Evolutionary conservation across 2,113 vertebrate genomes (phyloP).

Genomic region (Camarhynchus parvulus): DNA sequence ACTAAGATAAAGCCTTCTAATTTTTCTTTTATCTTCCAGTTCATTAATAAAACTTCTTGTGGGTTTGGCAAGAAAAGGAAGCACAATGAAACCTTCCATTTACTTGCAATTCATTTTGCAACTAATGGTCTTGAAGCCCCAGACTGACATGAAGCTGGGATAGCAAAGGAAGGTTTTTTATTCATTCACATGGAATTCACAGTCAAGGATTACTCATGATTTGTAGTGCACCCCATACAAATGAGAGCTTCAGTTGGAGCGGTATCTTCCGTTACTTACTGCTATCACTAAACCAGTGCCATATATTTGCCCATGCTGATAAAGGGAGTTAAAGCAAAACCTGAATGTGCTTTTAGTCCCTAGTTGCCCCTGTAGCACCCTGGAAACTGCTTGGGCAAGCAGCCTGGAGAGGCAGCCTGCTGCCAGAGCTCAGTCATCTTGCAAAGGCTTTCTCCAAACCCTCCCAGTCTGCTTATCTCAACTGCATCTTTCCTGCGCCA

Average conservation of each 20-base stretch:
- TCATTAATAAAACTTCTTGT: not conserved
- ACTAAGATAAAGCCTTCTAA: constrained; percentile 19
- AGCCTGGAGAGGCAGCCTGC: not conserved
- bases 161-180: constrained; percentile 2
- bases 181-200: constrained; percentile 28
- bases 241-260: not conserved
- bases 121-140: not conserved
- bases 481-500: not conserved
- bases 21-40: constrained; percentile 13
- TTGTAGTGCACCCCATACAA: not conserved
- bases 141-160: not conserved
- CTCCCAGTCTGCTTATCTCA: not conserved
- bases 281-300: not conserved
- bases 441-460: not conserved
- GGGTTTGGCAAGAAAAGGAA: constrained; percentile 22
- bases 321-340: not conserved
- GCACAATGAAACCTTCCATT: constrained; percentile 39
- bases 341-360: rapidly evolving
- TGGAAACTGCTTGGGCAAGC: not conserved
- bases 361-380: not conserved
- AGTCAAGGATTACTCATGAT: not conserved
- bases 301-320: not conserved
- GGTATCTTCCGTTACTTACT: not conserved
- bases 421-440: rapidly evolving
- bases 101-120: constrained; percentile 37